Conservation (phyloP, 2,113 vertebrate species). For the Rhagologus leucostigma region DNA sequence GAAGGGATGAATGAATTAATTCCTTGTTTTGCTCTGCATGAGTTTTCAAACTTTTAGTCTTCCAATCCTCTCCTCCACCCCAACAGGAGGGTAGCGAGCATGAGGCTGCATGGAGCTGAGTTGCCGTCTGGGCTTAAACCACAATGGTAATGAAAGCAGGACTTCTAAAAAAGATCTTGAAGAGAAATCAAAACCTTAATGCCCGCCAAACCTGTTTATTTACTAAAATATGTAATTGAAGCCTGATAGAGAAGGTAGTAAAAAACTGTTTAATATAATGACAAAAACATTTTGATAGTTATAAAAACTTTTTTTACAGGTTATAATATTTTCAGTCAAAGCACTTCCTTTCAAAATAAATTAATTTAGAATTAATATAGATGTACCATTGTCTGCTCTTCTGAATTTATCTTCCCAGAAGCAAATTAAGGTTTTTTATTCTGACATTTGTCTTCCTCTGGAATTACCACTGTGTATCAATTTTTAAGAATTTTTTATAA, state of each 20-base stretch:
- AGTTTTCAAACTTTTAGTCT: neutral
- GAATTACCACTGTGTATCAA: neutral
- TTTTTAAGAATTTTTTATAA: neutral
- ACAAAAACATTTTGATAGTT: neutral
- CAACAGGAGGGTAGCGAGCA: fast-evolving
- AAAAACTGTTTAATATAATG: neutral
- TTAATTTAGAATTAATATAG: neutral
- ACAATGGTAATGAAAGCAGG: fast-evolving
- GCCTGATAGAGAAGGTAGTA: neutral
- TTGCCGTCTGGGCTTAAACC: neutral
- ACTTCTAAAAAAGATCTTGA: neutral
- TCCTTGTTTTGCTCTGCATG: neutral
- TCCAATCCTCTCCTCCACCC: neutral
- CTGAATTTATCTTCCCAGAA: neutral
- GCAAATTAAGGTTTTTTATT: neutral
- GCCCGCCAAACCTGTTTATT: neutral
- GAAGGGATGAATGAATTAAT: neutral
- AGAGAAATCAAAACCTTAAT: neutral
- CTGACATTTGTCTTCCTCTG: neutral
- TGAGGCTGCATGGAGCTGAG: neutral
- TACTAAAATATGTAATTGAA: neutral
- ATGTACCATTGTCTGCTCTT: neutral
- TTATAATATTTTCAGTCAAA: neutral
- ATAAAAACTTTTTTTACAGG: neutral
- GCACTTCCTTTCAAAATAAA: neutral